phyloP scores from a whole-genome alignment of 2,888 invertebrate species.

The Hecatera dysodea region DNA sequence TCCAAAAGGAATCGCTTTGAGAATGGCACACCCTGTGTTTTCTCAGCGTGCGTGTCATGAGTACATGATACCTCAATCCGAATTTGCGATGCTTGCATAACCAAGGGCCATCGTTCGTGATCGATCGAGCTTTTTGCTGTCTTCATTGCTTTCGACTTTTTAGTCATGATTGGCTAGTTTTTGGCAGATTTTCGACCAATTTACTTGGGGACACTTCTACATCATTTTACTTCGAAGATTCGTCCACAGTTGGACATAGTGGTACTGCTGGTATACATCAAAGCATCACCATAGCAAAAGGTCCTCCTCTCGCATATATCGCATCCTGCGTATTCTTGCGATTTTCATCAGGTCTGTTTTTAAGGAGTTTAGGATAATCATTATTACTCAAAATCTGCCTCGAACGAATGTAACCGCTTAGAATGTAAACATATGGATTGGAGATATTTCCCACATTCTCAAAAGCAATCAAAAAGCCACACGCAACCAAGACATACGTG shows the following conservation, averaged over 20 bases:
- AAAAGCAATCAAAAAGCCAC: not conserved
- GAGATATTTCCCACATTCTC: not conserved
- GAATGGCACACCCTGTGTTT: conserved; percentile 23
- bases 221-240: not conserved
- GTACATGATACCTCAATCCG: not conserved
- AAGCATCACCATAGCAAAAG: not conserved
- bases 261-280: too few relatives aligned
- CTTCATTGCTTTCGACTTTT: not conserved
- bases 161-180: not conserved
- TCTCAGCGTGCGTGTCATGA: conserved; percentile 38
- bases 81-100: conserved; percentile 2
- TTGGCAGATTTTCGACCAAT: too few relatives aligned
- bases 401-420: not conserved
- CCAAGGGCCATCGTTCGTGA: not conserved
- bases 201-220: not conserved
- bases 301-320: not conserved
- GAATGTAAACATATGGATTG: not conserved
- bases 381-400: not conserved
- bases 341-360: not conserved
- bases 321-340: not conserved
- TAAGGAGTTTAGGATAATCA: not conserved
- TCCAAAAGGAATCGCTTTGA: conserved; percentile 44
- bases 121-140: not conserved
- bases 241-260: not conserved
- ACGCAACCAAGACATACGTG: not conserved